These are phyloP conservation scores for Patella depressa DNA, from an alignment of 2,888 invertebrate species.

Conservation along the genomic window DNA sequence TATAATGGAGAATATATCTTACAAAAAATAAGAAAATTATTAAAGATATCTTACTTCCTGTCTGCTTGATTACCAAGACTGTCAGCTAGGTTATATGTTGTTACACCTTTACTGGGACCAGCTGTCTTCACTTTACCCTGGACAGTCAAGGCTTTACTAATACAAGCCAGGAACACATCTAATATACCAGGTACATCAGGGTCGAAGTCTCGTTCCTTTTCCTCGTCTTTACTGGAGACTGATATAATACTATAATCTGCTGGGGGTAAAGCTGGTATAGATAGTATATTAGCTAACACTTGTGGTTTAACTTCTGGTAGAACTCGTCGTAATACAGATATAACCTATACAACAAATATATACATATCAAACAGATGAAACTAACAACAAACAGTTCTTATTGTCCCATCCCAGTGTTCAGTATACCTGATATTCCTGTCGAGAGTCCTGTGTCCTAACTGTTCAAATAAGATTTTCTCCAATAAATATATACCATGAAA, in stretches of 20 bases:
- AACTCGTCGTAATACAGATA: slow-evolving; percentile 87
- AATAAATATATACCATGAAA: too few species aligned
- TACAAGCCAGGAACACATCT: slow-evolving; percentile 90
- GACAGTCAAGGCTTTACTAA: slow-evolving; percentile 90
- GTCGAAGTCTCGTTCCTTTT: slow-evolving; percentile 58
- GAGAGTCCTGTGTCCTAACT: too few species aligned
- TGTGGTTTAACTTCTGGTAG: slow-evolving; percentile 91
- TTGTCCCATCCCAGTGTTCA: too few species aligned
- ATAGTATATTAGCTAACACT: slow-evolving; percentile 83
- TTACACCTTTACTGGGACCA: slow-evolving; percentile 67
- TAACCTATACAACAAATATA: slow-evolving; percentile 76
- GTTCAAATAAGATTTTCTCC: too few species aligned
- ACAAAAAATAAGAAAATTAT: too few species aligned
- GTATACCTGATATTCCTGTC: too few species aligned
- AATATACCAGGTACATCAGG: slow-evolving; percentile 79
- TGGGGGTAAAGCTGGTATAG: slow-evolving; percentile 81
- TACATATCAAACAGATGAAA: neutral
- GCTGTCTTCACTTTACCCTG: slow-evolving; percentile 87
- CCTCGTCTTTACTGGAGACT: slow-evolving; percentile 63
- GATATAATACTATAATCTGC: slow-evolving; percentile 83
- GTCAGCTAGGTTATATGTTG: slow-evolving; percentile 76
- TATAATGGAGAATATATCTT: too few species aligned
- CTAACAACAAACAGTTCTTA: too few species aligned
- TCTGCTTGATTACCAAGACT: slow-evolving; percentile 37
- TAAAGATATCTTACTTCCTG: too few species aligned